Percentiles rank a stretch among this genome's conserved stretches.
Conservation (phyloP, 2,888 invertebrate genomes). For the Nomada goodeniana region DNA sequence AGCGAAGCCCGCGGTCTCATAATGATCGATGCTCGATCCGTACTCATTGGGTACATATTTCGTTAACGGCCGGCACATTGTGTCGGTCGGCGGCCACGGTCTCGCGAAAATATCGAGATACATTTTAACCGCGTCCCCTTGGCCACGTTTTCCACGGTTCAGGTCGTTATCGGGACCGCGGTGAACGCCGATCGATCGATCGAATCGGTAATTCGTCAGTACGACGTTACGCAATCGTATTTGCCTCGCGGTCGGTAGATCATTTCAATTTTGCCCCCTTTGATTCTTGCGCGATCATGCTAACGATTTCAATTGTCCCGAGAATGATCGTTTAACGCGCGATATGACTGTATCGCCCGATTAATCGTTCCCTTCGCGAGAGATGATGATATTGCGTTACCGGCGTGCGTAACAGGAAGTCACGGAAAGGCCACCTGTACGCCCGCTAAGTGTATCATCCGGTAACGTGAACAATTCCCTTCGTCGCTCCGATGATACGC, state of each 20-base stretch:
- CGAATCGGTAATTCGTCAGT: conserved; percentile 25
- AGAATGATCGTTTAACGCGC: conserved; percentile 32
- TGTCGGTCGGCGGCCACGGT: conserved; percentile 47
- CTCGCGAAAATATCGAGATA: conserved; percentile 63
- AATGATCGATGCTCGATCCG: conserved; percentile 78
- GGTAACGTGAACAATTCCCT: neutral
- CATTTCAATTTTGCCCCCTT: conserved; percentile 10
- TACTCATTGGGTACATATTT: conserved; percentile 69
- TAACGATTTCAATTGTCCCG: conserved; percentile 15
- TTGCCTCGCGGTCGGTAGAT: neutral
- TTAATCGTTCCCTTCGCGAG: conserved; percentile 21
- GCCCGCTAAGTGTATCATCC: conserved; percentile 14
- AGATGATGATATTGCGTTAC: conserved; percentile 38
- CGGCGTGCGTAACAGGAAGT: conserved; percentile 19
- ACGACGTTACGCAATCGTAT: neutral
- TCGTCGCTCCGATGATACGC: conserved; percentile 63
- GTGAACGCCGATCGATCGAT: neutral
- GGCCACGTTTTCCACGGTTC: conserved; percentile 11
- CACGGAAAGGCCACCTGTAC: conserved; percentile 43
- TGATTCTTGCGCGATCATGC: neutral
- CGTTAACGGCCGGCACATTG: conserved; percentile 75
- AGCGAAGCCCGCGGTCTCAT: conserved; percentile 60
- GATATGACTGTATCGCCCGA: conserved; percentile 27
- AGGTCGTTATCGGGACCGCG: conserved; percentile 2
- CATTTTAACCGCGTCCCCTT: conserved; percentile 34